phyloP scores from a whole-genome alignment of 1,140 invertebrate genomes.

The Armadillidium nasatum region DNA sequence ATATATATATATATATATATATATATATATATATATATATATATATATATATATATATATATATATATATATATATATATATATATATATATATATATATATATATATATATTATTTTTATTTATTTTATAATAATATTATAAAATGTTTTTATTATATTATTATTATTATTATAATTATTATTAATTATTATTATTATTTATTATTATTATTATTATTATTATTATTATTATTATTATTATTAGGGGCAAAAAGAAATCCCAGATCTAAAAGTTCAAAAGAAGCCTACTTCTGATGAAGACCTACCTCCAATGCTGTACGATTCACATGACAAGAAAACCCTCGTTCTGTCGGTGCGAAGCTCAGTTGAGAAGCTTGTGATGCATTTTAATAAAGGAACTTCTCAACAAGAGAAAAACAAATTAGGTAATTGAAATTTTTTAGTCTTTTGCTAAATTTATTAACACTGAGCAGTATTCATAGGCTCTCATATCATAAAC shows the following conservation, averaged over 20 bases:
- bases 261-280: constrained; percentile 18
- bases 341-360: constrained; percentile 39
- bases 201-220: constrained; percentile 1
- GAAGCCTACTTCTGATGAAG: constrained; percentile 28
- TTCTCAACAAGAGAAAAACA: constrained; percentile 34
- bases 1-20: too few species aligned
- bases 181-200: background rate
- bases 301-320: constrained; percentile 35
- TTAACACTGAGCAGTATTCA: background rate
- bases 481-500: too few species aligned
- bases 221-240: constrained; percentile 13
- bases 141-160: too few species aligned
- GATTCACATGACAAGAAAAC: constrained; percentile 44
- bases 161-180: too few species aligned
- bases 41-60: too few species aligned
- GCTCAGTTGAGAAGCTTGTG: constrained; percentile 44
- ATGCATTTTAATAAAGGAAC: constrained; percentile 35
- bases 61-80: too few species aligned
- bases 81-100: too few species aligned
- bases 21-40: too few species aligned
- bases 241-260: background rate
- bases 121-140: too few species aligned
- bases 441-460: background rate
- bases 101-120: too few species aligned
- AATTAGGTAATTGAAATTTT: constrained; percentile 28